These are phyloP conservation scores for Drosophila chauvacae DNA, from an alignment of 1,140 invertebrate species.

Conservation along the genomic window DNA sequence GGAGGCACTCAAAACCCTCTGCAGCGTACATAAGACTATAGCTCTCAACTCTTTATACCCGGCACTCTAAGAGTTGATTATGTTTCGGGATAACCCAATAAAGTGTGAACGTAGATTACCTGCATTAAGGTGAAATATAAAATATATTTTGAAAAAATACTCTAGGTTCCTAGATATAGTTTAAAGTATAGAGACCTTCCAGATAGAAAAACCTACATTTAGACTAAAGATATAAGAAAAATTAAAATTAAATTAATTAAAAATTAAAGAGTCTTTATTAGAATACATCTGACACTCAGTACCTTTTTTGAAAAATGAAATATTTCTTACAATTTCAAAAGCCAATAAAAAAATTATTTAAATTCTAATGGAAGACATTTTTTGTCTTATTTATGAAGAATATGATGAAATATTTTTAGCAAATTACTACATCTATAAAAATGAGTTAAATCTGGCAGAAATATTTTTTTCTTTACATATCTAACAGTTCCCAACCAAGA, in stretches of 20 bases:
- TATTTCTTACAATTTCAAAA: too few relatives aligned
- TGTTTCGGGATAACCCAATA: constrained; percentile 6
- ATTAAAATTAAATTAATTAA: too few relatives aligned
- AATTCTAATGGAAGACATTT: too few relatives aligned
- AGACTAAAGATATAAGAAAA: not conserved
- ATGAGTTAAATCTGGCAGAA: too few relatives aligned
- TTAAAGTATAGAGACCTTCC: not conserved
- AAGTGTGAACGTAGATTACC: not conserved
- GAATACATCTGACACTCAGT: not conserved
- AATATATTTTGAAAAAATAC: not conserved
- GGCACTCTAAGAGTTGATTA: not conserved
- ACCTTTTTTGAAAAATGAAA: not conserved
- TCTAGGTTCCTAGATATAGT: not conserved
- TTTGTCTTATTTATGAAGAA: too few relatives aligned
- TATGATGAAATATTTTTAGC: too few relatives aligned
- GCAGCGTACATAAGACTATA: constrained; percentile 8
- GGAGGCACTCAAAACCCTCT: constrained; percentile 13
- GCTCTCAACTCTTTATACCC: constrained; percentile 34
- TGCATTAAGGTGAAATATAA: too few relatives aligned
- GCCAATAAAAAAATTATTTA: too few relatives aligned
- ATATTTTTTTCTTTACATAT: too few relatives aligned
- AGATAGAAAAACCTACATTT: not conserved
- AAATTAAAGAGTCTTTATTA: too few relatives aligned
- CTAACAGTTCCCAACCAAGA: too few relatives aligned
- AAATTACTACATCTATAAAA: too few relatives aligned